Conservation (phyloP, 2,888 invertebrate genomes). For the Glaucopsyche alexis region DNA sequence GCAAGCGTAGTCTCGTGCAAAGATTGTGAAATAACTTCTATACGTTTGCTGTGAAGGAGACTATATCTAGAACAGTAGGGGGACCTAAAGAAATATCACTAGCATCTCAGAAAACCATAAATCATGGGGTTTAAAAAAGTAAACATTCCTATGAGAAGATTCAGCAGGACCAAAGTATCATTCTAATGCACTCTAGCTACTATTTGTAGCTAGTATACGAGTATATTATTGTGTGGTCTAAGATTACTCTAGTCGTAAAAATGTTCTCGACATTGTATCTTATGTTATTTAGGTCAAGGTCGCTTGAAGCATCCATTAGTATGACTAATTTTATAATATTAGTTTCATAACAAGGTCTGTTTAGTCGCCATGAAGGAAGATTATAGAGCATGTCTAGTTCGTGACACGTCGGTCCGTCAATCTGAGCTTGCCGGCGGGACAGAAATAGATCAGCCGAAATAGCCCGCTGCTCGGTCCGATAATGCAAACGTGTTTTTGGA, state of each 20-base stretch:
- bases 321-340: constrained; percentile 38
- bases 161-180: constrained; percentile 14
- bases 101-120: constrained; percentile 27
- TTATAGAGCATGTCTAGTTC: constrained; percentile 59
- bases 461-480: constrained; percentile 73
- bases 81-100: constrained; percentile 19
- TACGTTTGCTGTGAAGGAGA: constrained; percentile 10
- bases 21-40: constrained; percentile 35
- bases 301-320: constrained; percentile 48
- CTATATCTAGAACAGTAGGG: constrained; percentile 14
- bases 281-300: constrained; percentile 71
- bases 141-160: constrained; percentile 23
- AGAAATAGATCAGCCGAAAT: constrained; percentile 73
- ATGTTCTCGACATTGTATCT: constrained; percentile 28
- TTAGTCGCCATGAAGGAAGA: constrained; percentile 55
- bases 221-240: constrained; percentile 1
- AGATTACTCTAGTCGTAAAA: constrained; percentile 25
- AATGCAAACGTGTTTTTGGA: constrained; percentile 75
- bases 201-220: constrained; percentile 27
- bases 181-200: constrained; percentile 27
- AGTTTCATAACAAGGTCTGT: constrained; percentile 46
- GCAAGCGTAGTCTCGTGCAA: constrained; percentile 49
- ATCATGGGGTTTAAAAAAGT: neutral
- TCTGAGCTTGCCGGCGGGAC: constrained; percentile 74
- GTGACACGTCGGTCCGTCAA: constrained; percentile 78